phyloP scores from a whole-genome alignment of 23 tunicate species.

The Botrylloides violaceus region DNA sequence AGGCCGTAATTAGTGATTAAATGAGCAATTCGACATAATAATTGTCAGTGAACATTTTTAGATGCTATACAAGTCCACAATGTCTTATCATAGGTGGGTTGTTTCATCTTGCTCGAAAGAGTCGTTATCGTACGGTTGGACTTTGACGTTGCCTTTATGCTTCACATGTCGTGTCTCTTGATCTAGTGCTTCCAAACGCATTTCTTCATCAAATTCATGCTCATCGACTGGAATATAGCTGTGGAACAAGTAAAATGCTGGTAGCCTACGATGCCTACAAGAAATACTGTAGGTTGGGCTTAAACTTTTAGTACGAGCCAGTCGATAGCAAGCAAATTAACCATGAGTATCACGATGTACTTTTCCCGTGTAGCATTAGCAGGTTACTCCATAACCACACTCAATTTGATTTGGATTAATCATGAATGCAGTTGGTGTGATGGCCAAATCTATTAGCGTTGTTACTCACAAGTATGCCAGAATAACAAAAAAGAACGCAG shows the following conservation, averaged over 20 bases:
- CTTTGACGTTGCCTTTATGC: background rate
- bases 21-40: no score
- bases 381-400: no score
- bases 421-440: no score
- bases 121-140: background rate
- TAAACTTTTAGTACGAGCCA: background rate
- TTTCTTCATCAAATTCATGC: constrained; percentile 74
- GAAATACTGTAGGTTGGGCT: background rate
- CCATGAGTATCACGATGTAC: no score
- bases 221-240: constrained; percentile 88
- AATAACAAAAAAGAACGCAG: constrained; percentile 60
- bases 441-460: no score
- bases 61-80: no score
- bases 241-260: background rate
- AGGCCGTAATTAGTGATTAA: no score
- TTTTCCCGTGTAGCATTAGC: no score
- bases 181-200: background rate
- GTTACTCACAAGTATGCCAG: constrained; percentile 74
- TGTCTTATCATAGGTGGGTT: no score
- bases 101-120: background rate
- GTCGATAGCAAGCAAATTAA: no score
- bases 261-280: constrained; percentile 1
- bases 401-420: constrained; percentile 1
- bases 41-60: no score
- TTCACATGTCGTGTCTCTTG: background rate